These are phyloP conservation scores for Leptinotarsa tumamoca DNA, from an alignment of 2,888 invertebrate species.

Conservation along the genomic window DNA sequence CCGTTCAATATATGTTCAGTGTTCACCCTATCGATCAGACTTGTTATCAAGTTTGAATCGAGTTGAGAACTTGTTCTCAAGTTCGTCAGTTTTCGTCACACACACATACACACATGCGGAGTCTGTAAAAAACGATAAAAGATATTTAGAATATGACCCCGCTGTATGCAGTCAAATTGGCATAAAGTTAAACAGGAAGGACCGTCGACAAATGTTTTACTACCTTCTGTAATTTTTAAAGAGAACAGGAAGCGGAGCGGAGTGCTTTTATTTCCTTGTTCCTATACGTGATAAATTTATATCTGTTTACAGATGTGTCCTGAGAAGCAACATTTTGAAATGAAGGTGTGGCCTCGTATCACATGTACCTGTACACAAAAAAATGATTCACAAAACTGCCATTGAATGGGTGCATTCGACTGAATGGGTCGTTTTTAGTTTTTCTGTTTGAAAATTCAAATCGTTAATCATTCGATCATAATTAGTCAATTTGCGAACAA, in stretches of 20 bases:
- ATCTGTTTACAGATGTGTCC: conserved; percentile 8
- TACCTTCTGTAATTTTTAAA: conserved; percentile 29
- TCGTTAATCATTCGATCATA: too few relatives aligned
- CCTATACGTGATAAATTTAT: conserved; percentile 19
- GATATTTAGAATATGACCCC: conserved; percentile 19
- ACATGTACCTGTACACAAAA: conserved; percentile 13
- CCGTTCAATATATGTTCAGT: not conserved
- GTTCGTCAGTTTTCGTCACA: conserved; percentile 29
- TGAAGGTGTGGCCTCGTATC: conserved; percentile 8
- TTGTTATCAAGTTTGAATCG: not conserved
- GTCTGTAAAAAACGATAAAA: conserved; percentile 32
- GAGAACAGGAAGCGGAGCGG: conserved; percentile 29
- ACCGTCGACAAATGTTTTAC: conserved; percentile 17
- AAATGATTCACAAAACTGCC: not conserved
- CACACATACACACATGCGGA: conserved; percentile 19
- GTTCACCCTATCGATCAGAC: not conserved
- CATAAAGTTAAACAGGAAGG: conserved; percentile 31
- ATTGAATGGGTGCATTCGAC: not conserved
- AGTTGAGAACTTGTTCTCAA: conserved; percentile 30
- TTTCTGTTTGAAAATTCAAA: too few relatives aligned
- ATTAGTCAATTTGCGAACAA: too few relatives aligned
- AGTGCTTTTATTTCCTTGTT: conserved; percentile 18
- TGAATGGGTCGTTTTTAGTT: not conserved
- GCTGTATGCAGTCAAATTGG: conserved; percentile 29
- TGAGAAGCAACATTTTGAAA: conserved; percentile 12